Percentiles rank a stretch among this genome's conserved stretches.
Evolutionary conservation across 2,113 vertebrate genomes (phyloP).

Genomic region (Chrysochloris asiatica): DNA sequence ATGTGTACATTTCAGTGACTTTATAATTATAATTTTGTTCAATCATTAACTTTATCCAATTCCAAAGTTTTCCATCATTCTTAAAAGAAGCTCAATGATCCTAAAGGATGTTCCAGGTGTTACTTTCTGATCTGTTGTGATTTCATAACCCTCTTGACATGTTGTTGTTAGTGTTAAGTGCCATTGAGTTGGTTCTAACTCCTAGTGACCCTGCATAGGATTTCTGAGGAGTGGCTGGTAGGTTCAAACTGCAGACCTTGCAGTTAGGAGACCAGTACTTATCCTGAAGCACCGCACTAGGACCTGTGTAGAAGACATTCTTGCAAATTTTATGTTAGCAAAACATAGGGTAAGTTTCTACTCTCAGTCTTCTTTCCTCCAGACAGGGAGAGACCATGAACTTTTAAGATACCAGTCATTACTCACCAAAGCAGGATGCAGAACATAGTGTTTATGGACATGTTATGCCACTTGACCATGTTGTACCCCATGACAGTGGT

Average conservation of each 20-base stretch:
- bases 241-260: too few species aligned
- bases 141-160: constrained; percentile 5
- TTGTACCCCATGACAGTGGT: too few species aligned
- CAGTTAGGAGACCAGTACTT: too few species aligned
- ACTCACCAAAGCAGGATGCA: too few species aligned
- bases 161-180: too few species aligned
- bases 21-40: not conserved
- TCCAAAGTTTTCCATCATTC: not conserved
- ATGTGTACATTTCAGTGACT: not conserved
- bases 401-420: not conserved
- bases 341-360: not conserved
- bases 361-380: not conserved
- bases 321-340: constrained; percentile 10
- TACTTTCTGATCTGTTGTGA: not conserved
- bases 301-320: not conserved
- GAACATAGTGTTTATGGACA: too few species aligned
- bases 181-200: too few species aligned
- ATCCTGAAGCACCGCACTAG: not conserved
- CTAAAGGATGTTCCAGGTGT: not conserved
- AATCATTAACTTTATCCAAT: not conserved
- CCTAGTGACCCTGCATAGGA: too few species aligned
- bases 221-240: too few species aligned
- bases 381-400: constrained; percentile 37
- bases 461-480: too few species aligned
- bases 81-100: not conserved